Conservation (phyloP, 2,113 vertebrate species). For the Oryzias curvinotus region DNA sequence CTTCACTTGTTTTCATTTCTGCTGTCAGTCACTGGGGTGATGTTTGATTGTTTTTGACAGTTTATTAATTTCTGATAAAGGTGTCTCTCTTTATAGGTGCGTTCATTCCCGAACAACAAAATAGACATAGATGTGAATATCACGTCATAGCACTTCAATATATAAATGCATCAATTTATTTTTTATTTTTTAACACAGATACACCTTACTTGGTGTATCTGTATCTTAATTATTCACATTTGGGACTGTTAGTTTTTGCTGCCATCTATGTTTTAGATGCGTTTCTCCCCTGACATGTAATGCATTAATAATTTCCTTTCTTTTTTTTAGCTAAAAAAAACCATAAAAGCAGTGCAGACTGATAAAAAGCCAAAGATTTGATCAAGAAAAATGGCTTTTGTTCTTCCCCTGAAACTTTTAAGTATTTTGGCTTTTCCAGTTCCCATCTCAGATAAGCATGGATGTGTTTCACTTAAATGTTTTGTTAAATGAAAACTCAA, state of each 20-base stretch:
- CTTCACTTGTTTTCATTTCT: constrained; percentile 37
- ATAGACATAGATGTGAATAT: constrained; percentile 84
- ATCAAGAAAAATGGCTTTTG: constrained; percentile 89
- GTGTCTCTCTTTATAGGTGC: constrained; percentile 84
- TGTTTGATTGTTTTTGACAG: constrained; percentile 88
- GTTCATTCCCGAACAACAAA: constrained; percentile 93
- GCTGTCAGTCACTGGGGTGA: constrained; percentile 87
- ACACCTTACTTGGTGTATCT: too few relatives aligned
- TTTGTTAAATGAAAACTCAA: constrained; percentile 59
- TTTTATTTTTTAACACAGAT: too few relatives aligned
- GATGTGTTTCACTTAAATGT: constrained; percentile 55
- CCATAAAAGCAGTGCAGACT: constrained; percentile 64
- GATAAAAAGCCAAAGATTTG: constrained; percentile 69
- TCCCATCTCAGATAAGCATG: constrained; percentile 55
- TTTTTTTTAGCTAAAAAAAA: constrained; percentile 71
- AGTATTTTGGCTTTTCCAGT: constrained; percentile 33
- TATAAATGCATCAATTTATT: too few relatives aligned
- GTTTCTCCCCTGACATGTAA: too few relatives aligned
- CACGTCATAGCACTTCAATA: too few relatives aligned
- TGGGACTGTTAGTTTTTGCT: too few relatives aligned
- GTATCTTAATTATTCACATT: too few relatives aligned
- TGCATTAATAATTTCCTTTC: constrained; percentile 43
- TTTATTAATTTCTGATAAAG: constrained; percentile 93
- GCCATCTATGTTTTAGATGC: too few relatives aligned
- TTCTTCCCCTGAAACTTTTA: constrained; percentile 75